Evolutionary conservation across 64 coral and sea anemone genomes (phyloP), one percentile per base, ranked within the genome.

Genomic region (Astreopora myriophthalma): DNA sequence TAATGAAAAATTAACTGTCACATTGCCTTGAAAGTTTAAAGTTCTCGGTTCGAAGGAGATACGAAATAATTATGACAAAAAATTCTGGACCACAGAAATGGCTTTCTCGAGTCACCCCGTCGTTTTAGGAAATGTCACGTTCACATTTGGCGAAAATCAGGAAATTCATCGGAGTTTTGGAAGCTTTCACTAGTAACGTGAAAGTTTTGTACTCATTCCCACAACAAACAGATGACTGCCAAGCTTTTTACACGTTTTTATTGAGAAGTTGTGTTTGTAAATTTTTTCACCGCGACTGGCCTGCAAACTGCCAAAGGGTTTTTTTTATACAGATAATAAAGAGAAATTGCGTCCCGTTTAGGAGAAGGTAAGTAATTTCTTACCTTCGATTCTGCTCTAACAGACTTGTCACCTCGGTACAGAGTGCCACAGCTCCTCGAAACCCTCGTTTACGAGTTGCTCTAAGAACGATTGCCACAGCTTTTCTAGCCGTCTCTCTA

Each of bases 1-100:
- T 79, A 49, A 77, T 78, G 74, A 78, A 79, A 79, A 52, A 79
- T 78, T 78, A 78, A 78, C 27, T 29, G 40, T 17, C 11, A 17
- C 44, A 14, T 27, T 78, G 46, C 42, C 52, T 78, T 24, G 20
- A 66, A 30, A 26, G 13, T 34, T 12, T 60, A 28, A 28, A 39
- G 25, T 29, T 32, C 26, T 8, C 3, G 20, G 17, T 33, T 25
- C 76, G 5, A 12, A 19, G 17, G 19, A 0, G 48, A 57, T 16
- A 34, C 49, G 49, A 80, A 58, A 5, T n/a, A 4, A 14, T 5
- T 17, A 17, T 14, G 57, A n/a, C 57, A 62, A 46, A 11, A 46
- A 46, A 46, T 46, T 46, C 11, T 46, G 4, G 4, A 6, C 42
- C 4, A 46, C 42, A 60, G 1, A 66, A 67, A 25, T 67, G 23